phyloP scores from a whole-genome alignment of 2,888 invertebrate species.

The Octonoba sinensis region DNA sequence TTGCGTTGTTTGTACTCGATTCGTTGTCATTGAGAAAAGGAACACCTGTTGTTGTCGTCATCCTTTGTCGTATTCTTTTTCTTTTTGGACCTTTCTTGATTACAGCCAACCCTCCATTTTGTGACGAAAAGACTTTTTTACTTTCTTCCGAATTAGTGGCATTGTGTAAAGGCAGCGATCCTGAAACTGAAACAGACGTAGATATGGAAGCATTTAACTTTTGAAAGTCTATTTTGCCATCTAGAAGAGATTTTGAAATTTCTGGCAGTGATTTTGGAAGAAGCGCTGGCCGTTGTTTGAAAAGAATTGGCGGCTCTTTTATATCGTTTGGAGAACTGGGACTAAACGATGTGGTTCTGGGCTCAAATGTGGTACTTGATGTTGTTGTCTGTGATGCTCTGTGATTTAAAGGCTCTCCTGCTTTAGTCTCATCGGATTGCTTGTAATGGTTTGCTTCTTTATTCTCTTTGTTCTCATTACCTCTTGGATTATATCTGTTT shows the following conservation, averaged over 20 bases:
- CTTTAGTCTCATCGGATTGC: not conserved
- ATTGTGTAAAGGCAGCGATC: slow-evolving; percentile 18
- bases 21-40: slow-evolving; percentile 15
- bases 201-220: slow-evolving; percentile 55
- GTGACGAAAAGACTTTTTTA: slow-evolving; percentile 53
- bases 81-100: slow-evolving; percentile 43
- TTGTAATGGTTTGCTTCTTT: slow-evolving; percentile 3
- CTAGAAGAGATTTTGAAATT: slow-evolving; percentile 27
- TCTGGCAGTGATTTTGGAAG: slow-evolving; percentile 45
- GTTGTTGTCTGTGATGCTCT: slow-evolving; percentile 12
- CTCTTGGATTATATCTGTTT: slow-evolving; percentile 37
- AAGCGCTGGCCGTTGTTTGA: slow-evolving; percentile 29
- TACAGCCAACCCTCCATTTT: slow-evolving; percentile 52
- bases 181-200: slow-evolving; percentile 51
- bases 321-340: slow-evolving; percentile 24
- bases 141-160: slow-evolving; percentile 21
- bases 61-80: slow-evolving; percentile 32
- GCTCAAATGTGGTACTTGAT: slow-evolving; percentile 18
- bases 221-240: slow-evolving; percentile 56
- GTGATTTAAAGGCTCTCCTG: slow-evolving; percentile 2
- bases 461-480: slow-evolving; percentile 20
- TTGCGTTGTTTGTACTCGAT: slow-evolving; percentile 27
- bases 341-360: not conserved
- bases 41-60: not conserved
- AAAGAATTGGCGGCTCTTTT: slow-evolving; percentile 17